Evolutionary conservation across 2,113 vertebrate species (phyloP), one percentile per base, ranked within the genome.

Genomic region (Speoplatyrhinus poulsoni): DNA sequence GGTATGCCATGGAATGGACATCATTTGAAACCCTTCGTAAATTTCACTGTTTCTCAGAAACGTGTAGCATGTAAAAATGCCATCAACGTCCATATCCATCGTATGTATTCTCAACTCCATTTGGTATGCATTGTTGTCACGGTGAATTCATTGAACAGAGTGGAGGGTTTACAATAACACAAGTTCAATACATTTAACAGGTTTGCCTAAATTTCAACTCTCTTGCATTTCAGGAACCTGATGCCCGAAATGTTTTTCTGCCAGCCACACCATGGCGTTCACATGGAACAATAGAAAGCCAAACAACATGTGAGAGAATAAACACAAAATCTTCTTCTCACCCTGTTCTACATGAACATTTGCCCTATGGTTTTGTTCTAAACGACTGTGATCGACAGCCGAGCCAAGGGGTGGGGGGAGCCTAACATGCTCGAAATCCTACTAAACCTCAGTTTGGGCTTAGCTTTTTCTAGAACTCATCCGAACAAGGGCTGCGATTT

Each of bases 311-410:
- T 5, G 76, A 74, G 75, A 62, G 70, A 74, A 72, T 68, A 59
- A 78, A 87, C 78, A 70, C 72, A 69, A 60, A 81, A 70, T 57
- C 48, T 70, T 53, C 55, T 75, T 70, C 81, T 72, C 52, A 26
- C 75, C 73, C 79, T 77, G 74, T 79, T 62, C 60, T 67, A 48
- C 81, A 54, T 55, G 64, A 86, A 82, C 81, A 67, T 75, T 85
- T 60, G 78, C 82, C 82, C 85, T 83, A 70, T 63, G 69, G 76
- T 80, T 82, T 77, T 84, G 79, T 72, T 82, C 70, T 85, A 78
- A 90, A 93, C 87, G 89, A 92, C 92, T 93, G 92, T 93, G 92
- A 93, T 81, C 32, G 73, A 90, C 83, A 78, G 81, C 82, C 74
- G 81, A 90, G 89, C 90, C 85, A n/a, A n/a, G 2, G 26, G 26